Percentiles rank a stretch among this genome's conserved stretches.
Evolutionary conservation across 2,113 vertebrate species (phyloP).

Genomic region (Myrmophylax atrothorax): DNA sequence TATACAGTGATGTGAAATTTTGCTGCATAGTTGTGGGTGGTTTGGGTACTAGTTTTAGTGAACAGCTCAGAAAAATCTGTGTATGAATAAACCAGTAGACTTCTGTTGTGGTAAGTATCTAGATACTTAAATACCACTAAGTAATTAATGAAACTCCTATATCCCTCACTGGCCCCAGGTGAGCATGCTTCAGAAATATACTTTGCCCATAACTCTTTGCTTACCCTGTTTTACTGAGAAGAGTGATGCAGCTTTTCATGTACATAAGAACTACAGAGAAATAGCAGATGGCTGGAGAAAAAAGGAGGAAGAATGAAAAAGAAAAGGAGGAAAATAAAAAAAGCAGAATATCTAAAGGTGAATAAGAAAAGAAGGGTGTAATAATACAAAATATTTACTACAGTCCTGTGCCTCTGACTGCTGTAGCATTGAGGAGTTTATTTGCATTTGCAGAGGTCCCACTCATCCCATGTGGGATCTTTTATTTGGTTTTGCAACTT

Average conservation of each 20-base stretch:
- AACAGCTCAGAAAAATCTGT: constrained; percentile 6
- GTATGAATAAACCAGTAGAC: not conserved
- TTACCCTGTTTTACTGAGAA: not conserved
- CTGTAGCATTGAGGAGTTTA: not conserved
- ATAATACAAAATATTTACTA: not conserved
- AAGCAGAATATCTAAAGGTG: not conserved
- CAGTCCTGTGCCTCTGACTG: not conserved
- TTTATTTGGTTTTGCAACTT: not conserved
- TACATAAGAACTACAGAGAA: not conserved
- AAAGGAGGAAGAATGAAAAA: not conserved
- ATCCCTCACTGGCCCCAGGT: not conserved
- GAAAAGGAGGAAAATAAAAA: not conserved
- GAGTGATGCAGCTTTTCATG: not conserved
- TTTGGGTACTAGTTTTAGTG: not conserved
- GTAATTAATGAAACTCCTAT: not conserved
- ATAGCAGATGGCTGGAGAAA: not conserved
- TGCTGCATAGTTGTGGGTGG: constrained; percentile 19
- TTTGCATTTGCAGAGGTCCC: not conserved
- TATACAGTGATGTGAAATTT: constrained; percentile 20
- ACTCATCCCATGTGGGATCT: not conserved
- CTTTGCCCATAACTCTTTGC: not conserved
- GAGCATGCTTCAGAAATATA: not conserved
- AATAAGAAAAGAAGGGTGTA: not conserved
- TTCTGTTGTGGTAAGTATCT: constrained; percentile 15
- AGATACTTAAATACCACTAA: not conserved